phyloP scores from a whole-genome alignment of 53 echinoderm and acorn worm genomes.

The Astropecten irregularis region DNA sequence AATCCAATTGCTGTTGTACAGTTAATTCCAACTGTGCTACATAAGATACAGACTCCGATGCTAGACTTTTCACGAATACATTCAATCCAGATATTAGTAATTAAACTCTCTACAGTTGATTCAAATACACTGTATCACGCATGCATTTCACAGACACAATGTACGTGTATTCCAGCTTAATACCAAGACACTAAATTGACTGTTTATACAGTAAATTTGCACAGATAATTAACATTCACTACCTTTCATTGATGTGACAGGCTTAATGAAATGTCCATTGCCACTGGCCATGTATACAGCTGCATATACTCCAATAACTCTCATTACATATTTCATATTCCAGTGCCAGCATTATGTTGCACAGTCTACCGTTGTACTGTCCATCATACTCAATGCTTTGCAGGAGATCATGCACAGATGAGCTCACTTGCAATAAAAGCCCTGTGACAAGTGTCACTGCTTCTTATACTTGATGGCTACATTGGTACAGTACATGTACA shows the following conservation, averaged over 20 bases:
- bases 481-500: neutral
- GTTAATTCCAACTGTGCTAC: too few relatives aligned
- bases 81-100: too few relatives aligned
- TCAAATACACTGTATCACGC: too few relatives aligned
- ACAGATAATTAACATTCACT: slow-evolving; percentile 21
- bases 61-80: too few relatives aligned
- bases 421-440: slow-evolving; percentile 20
- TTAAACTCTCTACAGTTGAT: too few relatives aligned
- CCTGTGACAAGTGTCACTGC: slow-evolving; percentile 51
- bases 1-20: too few relatives aligned
- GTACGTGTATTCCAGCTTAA: too few relatives aligned
- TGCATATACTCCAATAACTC: slow-evolving; percentile 9
- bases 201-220: slow-evolving; percentile 23
- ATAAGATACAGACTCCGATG: too few relatives aligned
- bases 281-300: slow-evolving; percentile 30
- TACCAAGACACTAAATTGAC: slow-evolving; percentile 21
- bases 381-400: neutral
- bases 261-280: slow-evolving; percentile 18
- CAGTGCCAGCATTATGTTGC: neutral
- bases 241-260: slow-evolving; percentile 6
- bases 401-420: slow-evolving; percentile 29
- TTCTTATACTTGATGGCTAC: slow-evolving; percentile 37
- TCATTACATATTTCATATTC: slow-evolving; percentile 4
- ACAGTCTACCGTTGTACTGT: neutral
- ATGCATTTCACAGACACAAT: too few relatives aligned